Evolutionary conservation across 2,113 vertebrate genomes (phyloP).

Genomic region (Thunnus maccoyii): DNA sequence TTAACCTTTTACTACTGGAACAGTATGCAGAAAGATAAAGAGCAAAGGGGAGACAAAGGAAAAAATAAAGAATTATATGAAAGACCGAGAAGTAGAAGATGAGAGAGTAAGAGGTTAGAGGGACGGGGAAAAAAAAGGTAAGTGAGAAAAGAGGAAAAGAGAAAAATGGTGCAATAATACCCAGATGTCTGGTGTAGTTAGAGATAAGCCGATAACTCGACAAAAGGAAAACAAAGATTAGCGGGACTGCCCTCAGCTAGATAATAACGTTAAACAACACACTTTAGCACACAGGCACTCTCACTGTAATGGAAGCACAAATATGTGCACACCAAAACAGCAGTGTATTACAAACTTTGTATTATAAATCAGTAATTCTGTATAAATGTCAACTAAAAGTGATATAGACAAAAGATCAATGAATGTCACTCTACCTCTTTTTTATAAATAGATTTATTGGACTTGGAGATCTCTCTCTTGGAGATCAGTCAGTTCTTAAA

Average conservation of each 20-base stretch:
- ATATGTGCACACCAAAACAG: neutral
- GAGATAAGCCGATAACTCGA: constrained; percentile 14
- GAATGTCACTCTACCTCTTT: neutral
- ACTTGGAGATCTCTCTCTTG: too few species aligned
- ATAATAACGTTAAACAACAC: neutral
- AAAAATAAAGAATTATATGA: neutral
- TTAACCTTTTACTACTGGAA: constrained; percentile 4
- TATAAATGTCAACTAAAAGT: too few species aligned
- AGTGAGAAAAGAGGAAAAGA: neutral
- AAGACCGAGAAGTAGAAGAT: neutral
- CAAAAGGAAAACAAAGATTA: constrained; percentile 20
- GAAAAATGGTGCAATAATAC: neutral
- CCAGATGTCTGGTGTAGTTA: neutral
- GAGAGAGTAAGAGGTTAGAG: neutral
- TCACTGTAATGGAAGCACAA: neutral
- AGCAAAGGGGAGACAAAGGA: neutral
- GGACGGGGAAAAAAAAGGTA: neutral
- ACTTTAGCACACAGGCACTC: neutral
- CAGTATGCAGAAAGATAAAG: neutral
- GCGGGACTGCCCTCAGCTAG: neutral
- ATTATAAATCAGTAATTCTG: too few species aligned
- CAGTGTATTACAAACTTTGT: too few species aligned
- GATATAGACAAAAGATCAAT: too few species aligned
- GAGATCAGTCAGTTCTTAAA: neutral
- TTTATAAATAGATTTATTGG: too few species aligned